Evolutionary conservation across 2,113 vertebrate species (phyloP).

Genomic region (Pyrgilauda ruficollis): DNA sequence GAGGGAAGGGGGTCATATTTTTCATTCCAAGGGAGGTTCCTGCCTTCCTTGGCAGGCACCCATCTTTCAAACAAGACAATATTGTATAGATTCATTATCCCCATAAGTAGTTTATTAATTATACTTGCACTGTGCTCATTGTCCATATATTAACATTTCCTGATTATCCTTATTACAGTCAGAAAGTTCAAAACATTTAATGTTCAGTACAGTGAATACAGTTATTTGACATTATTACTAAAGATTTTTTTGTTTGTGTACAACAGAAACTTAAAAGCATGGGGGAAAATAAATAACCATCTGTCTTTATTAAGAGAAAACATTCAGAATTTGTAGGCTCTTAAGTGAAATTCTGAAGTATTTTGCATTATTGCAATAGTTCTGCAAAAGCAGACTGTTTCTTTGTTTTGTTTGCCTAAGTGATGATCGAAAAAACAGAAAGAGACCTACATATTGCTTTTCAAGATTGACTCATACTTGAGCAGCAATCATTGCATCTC

Average conservation of each 20-base stretch:
- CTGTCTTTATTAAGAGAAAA: background rate
- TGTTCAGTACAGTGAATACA: background rate
- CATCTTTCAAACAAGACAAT: background rate
- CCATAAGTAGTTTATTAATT: background rate
- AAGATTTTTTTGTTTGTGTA: background rate
- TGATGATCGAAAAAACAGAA: background rate
- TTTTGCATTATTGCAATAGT: background rate
- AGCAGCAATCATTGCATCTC: background rate
- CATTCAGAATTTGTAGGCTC: background rate
- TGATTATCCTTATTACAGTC: background rate
- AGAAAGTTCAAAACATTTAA: background rate
- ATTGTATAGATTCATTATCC: slow-evolving; percentile 12
- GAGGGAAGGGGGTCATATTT: background rate
- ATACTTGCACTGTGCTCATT: slow-evolving; percentile 12
- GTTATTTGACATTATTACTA: background rate
- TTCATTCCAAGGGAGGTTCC: background rate
- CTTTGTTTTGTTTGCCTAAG: background rate
- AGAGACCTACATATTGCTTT: background rate
- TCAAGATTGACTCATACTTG: background rate
- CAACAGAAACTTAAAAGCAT: background rate
- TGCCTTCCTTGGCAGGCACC: background rate
- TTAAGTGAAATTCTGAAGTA: background rate
- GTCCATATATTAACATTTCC: background rate
- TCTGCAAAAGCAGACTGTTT: background rate
- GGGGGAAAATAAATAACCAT: background rate